Evolutionary conservation across 2,113 vertebrate species (phyloP).

Genomic region (Corythoichthys haematopterus): DNA sequence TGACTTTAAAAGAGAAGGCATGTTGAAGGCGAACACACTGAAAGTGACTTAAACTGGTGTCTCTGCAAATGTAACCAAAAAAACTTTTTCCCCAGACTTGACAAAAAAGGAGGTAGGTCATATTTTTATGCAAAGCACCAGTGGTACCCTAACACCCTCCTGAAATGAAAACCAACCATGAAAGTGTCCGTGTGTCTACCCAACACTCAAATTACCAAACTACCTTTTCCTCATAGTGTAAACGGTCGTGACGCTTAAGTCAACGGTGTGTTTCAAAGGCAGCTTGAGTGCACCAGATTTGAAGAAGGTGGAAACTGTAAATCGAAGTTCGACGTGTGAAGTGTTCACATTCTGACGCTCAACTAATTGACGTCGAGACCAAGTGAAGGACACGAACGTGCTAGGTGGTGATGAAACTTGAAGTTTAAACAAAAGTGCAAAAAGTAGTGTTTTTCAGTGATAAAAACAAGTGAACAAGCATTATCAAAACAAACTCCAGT

Average conservation of each 20-base stretch:
- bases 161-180: constrained; percentile 40
- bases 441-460: constrained; percentile 36
- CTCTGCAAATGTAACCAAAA: neutral
- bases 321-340: neutral
- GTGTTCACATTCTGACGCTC: neutral
- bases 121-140: constrained; percentile 45
- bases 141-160: constrained; percentile 44
- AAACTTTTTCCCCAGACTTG: constrained; percentile 49
- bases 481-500: neutral
- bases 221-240: neutral
- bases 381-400: neutral
- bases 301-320: neutral
- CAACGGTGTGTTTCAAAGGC: neutral
- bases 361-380: neutral
- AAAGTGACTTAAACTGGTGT: constrained; percentile 9
- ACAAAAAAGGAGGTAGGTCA: constrained; percentile 67
- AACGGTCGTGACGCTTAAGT: neutral
- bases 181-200: neutral
- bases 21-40: neutral
- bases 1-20: constrained; percentile 24
- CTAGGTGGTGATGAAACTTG: neutral
- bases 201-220: neutral
- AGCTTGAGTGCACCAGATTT: neutral
- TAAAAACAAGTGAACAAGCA: neutral
- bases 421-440: neutral